Evolutionary conservation across 2,113 vertebrate species (phyloP).

Genomic region (Synodontis membranacea): DNA sequence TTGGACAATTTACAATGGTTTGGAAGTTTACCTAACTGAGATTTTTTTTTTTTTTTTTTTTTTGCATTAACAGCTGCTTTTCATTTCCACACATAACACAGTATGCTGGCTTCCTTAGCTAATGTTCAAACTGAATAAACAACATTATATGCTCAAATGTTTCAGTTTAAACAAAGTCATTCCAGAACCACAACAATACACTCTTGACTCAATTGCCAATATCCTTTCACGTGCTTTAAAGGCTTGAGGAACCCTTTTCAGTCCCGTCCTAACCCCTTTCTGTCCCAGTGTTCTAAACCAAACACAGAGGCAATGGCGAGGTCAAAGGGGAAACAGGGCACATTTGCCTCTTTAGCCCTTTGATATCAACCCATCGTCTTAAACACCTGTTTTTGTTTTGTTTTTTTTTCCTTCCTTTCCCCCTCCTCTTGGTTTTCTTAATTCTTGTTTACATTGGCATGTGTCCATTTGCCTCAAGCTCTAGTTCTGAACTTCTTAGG

Average conservation of each 20-base stretch:
- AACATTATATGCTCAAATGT: slow-evolving; percentile 27
- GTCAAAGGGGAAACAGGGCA: slow-evolving; percentile 65
- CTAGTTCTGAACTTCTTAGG: not conserved
- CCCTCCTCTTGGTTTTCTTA: slow-evolving; percentile 52
- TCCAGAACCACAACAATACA: slow-evolving; percentile 24
- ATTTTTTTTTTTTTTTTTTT: not conserved
- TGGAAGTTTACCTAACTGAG: not conserved
- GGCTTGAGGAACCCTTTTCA: slow-evolving; percentile 53
- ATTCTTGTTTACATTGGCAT: slow-evolving; percentile 52
- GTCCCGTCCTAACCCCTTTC: slow-evolving; percentile 54
- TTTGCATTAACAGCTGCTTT: slow-evolving; percentile 11
- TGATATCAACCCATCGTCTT: slow-evolving; percentile 55
- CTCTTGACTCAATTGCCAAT: slow-evolving; percentile 25
- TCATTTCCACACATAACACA: not conserved
- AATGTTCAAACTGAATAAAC: slow-evolving; percentile 18
- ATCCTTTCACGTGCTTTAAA: slow-evolving; percentile 38
- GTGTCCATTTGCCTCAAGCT: slow-evolving; percentile 47
- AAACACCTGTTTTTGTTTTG: slow-evolving; percentile 64
- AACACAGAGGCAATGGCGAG: slow-evolving; percentile 62
- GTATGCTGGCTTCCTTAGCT: not conserved
- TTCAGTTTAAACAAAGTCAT: slow-evolving; percentile 41
- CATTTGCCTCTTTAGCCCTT: slow-evolving; percentile 58
- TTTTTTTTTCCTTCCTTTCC: slow-evolving; percentile 32
- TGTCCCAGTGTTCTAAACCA: slow-evolving; percentile 66
- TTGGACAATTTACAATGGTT: not conserved